Percentiles rank a stretch among this genome's conserved stretches.
Evolutionary conservation across 2,113 vertebrate genomes (phyloP).

Genomic region (Platichthys stellatus): DNA sequence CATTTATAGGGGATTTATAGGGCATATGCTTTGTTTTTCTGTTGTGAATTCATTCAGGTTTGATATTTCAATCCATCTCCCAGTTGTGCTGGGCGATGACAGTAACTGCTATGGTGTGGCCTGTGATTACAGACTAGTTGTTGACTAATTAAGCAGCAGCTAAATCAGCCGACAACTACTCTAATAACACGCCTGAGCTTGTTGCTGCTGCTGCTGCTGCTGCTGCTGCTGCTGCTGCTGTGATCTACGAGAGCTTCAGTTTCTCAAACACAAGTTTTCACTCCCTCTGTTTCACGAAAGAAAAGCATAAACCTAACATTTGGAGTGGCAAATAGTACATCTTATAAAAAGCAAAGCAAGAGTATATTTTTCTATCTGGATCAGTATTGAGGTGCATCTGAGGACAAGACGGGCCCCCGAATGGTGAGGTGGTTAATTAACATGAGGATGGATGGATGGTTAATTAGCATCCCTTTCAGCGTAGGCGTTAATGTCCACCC

Average conservation of each 20-base stretch:
- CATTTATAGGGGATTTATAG: too few relatives aligned
- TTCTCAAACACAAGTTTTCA: conserved; percentile 62
- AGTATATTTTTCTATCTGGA: too few relatives aligned
- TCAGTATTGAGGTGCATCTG: too few relatives aligned
- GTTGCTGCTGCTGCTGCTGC: conserved; percentile 26
- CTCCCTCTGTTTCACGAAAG: conserved; percentile 53
- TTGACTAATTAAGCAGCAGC: conserved; percentile 70
- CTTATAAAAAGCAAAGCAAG: neutral
- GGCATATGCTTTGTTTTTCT: neutral
- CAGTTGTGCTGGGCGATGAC: conserved; percentile 27
- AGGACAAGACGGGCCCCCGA: too few relatives aligned
- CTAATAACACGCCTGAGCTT: conserved; percentile 66
- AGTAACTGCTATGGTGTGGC: conserved; percentile 68
- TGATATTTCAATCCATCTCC: conserved; percentile 20
- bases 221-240: conserved; percentile 40
- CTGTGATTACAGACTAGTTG: conserved; percentile 69
- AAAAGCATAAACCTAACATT: conserved; percentile 11
- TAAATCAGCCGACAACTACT: conserved; percentile 57
- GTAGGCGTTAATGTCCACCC: neutral
- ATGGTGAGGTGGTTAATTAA: too few relatives aligned
- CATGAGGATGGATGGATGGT: neutral
- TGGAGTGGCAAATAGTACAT: too few relatives aligned
- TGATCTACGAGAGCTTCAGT: conserved; percentile 37
- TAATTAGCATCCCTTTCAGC: neutral
- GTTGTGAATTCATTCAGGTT: neutral